These are phyloP conservation scores for Sciaenops ocellatus DNA, from an alignment of 2,797 vertebrate species.

Conservation along the genomic window DNA sequence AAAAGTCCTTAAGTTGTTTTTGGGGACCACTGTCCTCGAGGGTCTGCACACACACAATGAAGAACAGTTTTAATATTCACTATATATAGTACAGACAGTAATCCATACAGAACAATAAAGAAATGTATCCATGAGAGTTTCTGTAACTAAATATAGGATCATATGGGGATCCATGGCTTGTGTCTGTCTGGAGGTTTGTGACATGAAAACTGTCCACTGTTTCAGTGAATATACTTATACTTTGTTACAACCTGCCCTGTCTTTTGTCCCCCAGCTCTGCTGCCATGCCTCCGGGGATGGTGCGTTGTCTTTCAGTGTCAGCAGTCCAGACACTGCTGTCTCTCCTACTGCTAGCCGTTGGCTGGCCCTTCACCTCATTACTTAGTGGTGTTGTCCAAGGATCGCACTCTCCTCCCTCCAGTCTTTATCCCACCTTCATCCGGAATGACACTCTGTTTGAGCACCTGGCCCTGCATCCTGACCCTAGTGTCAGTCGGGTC, in stretches of 20 bases:
- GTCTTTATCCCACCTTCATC: conserved; percentile 85
- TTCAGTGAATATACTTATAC: not conserved
- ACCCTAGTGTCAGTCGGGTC: conserved; percentile 88
- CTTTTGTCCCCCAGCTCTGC: conserved; percentile 83
- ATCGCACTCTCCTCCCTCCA: conserved; percentile 42
- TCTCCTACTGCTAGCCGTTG: conserved; percentile 68
- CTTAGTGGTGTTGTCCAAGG: conserved; percentile 41
- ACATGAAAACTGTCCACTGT: not conserved
- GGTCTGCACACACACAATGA: not conserved
- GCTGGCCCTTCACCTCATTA: conserved; percentile 50
- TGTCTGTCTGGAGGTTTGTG: not conserved
- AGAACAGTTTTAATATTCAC: not conserved
- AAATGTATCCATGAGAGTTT: not conserved
- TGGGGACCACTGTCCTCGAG: not conserved
- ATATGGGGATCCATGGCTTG: not conserved
- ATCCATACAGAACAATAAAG: not conserved
- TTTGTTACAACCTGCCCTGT: conserved; percentile 35
- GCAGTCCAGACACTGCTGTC: conserved; percentile 81
- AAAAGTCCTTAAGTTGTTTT: too few species aligned
- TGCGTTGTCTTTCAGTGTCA: conserved; percentile 57
- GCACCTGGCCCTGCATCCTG: conserved; percentile 92
- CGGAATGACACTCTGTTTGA: conserved; percentile 90
- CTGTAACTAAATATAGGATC: not conserved
- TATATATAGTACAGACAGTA: not conserved
- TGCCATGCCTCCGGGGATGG: conserved; percentile 90